Percentiles rank a stretch among this genome's conserved stretches.
Evolutionary conservation across 2,888 invertebrate species (phyloP).

Genomic region (Netelia fuscicornis): DNA sequence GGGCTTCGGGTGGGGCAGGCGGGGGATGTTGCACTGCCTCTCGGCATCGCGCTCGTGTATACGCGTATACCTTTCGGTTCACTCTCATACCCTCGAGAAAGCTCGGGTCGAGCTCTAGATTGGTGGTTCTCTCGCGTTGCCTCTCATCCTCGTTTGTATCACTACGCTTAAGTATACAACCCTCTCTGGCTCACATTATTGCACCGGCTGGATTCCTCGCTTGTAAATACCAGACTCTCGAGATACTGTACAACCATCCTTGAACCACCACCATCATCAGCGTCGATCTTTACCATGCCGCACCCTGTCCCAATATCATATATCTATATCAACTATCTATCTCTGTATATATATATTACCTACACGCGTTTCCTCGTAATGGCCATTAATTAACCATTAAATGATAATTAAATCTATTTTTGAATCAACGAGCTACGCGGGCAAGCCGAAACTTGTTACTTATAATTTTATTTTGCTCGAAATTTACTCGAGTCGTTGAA

Average conservation of each 20-base stretch:
- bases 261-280: background rate
- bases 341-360: background rate
- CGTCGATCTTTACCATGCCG: background rate
- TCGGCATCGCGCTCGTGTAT: background rate
- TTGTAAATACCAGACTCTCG: constrained; percentile 54
- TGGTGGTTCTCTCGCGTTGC: constrained; percentile 10
- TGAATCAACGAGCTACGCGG: no score
- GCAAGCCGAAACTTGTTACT: no score
- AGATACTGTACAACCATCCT: constrained; percentile 32
- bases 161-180: constrained; percentile 42
- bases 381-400: constrained; percentile 47
- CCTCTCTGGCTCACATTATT: constrained; percentile 51
- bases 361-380: background rate
- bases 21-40: background rate
- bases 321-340: background rate
- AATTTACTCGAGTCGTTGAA: background rate
- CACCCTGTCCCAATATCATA: background rate
- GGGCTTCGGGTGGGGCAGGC: background rate
- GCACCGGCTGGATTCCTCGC: constrained; percentile 49
- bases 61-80: background rate
- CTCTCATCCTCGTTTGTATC: constrained; percentile 14
- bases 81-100: constrained; percentile 39
- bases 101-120: constrained; percentile 37
- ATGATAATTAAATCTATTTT: constrained; percentile 29
- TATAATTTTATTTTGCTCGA: no score